Evolutionary conservation across 2,797 vertebrate genomes (phyloP).

Genomic region (Halcyon badia): DNA sequence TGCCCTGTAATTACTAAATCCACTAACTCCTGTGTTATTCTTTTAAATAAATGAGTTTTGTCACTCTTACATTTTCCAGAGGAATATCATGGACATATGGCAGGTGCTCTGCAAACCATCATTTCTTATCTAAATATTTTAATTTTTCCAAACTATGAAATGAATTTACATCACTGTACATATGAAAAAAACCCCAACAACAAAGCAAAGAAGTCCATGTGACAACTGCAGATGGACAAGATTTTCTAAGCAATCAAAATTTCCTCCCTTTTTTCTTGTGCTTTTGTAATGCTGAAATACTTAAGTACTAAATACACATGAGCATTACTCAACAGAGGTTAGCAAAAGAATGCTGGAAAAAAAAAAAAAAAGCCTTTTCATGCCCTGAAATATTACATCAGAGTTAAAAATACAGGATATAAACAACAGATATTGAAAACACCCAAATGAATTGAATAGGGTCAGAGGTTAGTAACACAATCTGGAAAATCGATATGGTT

Average conservation of each 20-base stretch:
- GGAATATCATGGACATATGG: neutral
- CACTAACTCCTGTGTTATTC: neutral
- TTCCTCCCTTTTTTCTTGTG: neutral
- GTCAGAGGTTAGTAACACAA: neutral
- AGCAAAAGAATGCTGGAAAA: constrained; percentile 6
- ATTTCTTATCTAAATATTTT: neutral
- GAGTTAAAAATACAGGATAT: neutral
- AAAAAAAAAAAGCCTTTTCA: neutral
- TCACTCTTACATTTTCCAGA: neutral
- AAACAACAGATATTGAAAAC: constrained; percentile 40
- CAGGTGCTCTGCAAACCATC: neutral
- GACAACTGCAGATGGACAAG: neutral
- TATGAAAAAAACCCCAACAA: neutral
- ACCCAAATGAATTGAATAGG: neutral
- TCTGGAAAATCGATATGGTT: neutral
- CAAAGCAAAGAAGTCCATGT: neutral
- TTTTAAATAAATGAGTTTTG: neutral
- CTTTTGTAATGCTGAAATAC: neutral
- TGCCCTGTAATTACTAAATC: neutral
- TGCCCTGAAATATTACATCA: constrained; percentile 16
- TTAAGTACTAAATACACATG: neutral
- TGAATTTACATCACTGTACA: neutral
- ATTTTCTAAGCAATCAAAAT: neutral
- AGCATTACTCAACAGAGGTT: constrained; percentile 12
- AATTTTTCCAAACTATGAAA: neutral